Conservation (phyloP, 2,888 invertebrate genomes). For the Latheticus oryzae region DNA sequence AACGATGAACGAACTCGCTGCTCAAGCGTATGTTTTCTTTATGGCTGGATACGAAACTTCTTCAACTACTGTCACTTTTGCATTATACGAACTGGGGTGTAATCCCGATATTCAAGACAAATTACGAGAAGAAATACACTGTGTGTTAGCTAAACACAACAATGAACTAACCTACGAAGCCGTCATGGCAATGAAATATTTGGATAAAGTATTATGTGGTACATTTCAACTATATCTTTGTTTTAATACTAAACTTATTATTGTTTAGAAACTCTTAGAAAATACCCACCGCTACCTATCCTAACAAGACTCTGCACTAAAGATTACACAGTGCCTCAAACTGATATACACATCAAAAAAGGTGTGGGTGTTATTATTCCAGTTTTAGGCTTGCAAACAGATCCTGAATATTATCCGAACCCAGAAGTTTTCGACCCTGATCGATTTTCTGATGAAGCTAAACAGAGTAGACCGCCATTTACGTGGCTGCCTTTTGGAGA, state of each 20-base stretch:
- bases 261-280: slow-evolving; percentile 62
- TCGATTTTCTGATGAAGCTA: slow-evolving; percentile 26
- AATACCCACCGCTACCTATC: slow-evolving; percentile 56
- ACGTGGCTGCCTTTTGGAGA: slow-evolving; percentile 42
- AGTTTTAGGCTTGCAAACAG: slow-evolving; percentile 42
- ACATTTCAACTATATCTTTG: slow-evolving; percentile 13
- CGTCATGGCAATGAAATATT: slow-evolving; percentile 45
- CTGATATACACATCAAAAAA: slow-evolving; percentile 54
- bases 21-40: slow-evolving; percentile 63
- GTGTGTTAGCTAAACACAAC: slow-evolving; percentile 42
- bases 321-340: slow-evolving; percentile 55
- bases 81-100: slow-evolving; percentile 42
- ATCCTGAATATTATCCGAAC: slow-evolving; percentile 48
- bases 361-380: slow-evolving; percentile 59
- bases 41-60: slow-evolving; percentile 48
- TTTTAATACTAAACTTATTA: slow-evolving; percentile 16
- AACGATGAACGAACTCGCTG: slow-evolving; percentile 42
- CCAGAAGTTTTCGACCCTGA: slow-evolving; percentile 40
- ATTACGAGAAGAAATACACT: slow-evolving; percentile 42
- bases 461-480: slow-evolving; percentile 12
- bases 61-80: slow-evolving; percentile 44
- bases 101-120: slow-evolving; percentile 45
- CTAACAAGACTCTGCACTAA: slow-evolving; percentile 48
- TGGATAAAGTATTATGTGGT: slow-evolving; percentile 46
- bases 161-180: slow-evolving; percentile 45